These are phyloP conservation scores for Cryptoprocta ferox DNA, from an alignment of 2,797 vertebrate species.

Conservation along the genomic window DNA sequence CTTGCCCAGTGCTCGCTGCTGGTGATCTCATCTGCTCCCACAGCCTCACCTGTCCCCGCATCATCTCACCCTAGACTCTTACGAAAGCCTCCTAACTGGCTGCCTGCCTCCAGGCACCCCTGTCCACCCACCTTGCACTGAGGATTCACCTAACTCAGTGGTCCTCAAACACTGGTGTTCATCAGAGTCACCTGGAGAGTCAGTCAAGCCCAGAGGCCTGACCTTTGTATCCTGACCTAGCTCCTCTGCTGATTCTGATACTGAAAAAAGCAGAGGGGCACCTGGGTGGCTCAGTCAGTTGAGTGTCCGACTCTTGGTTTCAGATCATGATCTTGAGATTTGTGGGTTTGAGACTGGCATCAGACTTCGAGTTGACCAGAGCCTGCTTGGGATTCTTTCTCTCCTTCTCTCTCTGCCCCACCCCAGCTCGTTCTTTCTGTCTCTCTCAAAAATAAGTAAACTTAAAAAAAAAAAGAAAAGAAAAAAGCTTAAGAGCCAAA, in stretches of 20 bases:
- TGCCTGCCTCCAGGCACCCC: background rate
- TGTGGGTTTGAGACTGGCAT: too few relatives aligned
- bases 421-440: too few relatives aligned
- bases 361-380: too few relatives aligned
- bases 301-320: too few relatives aligned
- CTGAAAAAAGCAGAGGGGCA: background rate
- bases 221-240: background rate
- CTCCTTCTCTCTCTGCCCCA: too few relatives aligned
- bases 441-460: too few relatives aligned
- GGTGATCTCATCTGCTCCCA: constrained; percentile 46
- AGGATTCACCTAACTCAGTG: background rate
- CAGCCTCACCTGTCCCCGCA: background rate
- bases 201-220: background rate
- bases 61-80: background rate
- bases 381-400: too few relatives aligned
- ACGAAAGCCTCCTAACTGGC: background rate
- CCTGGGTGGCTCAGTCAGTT: too few relatives aligned
- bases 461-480: too few relatives aligned
- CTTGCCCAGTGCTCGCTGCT: background rate
- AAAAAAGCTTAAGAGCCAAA: background rate
- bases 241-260: background rate
- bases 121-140: background rate
- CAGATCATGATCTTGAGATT: too few relatives aligned
- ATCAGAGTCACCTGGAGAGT: background rate
- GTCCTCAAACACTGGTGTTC: background rate